Evolutionary conservation across 2,888 invertebrate genomes (phyloP).

Genomic region (Odontocerum albicorne): DNA sequence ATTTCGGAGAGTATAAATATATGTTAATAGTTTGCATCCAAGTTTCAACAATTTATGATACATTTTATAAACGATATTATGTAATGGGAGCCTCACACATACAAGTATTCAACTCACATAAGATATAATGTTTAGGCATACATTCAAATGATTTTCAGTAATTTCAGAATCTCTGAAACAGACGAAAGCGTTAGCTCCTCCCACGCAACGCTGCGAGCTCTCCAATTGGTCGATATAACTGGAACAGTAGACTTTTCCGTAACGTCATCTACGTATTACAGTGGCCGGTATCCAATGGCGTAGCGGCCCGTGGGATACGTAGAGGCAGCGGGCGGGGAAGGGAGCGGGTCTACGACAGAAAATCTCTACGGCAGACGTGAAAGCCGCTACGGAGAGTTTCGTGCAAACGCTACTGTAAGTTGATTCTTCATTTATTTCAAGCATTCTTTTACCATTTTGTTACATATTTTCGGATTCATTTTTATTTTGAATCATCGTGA

Average conservation of each 20-base stretch:
- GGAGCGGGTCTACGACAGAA: constrained; percentile 28
- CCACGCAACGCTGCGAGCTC: constrained; percentile 8
- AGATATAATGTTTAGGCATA: constrained; percentile 17
- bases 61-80: too few species aligned
- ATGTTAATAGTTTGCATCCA: too few species aligned
- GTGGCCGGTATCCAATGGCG: constrained; percentile 30
- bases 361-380: constrained; percentile 31
- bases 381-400: constrained; percentile 29
- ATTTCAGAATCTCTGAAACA: constrained; percentile 33
- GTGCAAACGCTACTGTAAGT: constrained; percentile 33
- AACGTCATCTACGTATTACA: constrained; percentile 30
- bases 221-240: constrained; percentile 30
- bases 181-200: constrained; percentile 27
- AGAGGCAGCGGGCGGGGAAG: constrained; percentile 18
- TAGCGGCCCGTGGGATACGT: constrained; percentile 19
- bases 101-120: constrained; percentile 20
- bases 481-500: too few species aligned
- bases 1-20: too few species aligned
- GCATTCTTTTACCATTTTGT: constrained; percentile 9
- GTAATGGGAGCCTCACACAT: too few species aligned
- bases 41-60: too few species aligned
- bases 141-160: constrained; percentile 34
- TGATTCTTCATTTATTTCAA: neutral
- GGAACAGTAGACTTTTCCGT: constrained; percentile 31
- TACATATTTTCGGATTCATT: too few species aligned